phyloP scores from a whole-genome alignment of 1,140 invertebrate genomes.

The Ostrea denselamellosa region DNA sequence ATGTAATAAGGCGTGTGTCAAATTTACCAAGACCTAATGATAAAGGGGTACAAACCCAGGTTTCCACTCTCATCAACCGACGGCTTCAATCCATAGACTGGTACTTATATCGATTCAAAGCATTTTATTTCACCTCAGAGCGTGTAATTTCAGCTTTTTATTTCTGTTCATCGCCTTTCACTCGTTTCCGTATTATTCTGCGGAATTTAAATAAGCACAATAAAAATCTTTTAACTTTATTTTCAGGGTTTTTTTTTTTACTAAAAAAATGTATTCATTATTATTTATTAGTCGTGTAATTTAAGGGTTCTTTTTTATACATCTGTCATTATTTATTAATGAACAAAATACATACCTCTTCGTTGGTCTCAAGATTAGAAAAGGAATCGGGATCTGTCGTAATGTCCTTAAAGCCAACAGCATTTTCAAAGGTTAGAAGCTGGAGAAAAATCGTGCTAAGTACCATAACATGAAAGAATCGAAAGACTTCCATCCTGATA shows the following conservation, averaged over 20 bases:
- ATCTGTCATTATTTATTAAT: background rate
- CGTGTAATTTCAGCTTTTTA: background rate
- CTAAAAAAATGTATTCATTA: background rate
- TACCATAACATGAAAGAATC: background rate
- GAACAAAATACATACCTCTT: slow-evolving; percentile 5
- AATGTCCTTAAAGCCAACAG: slow-evolving; percentile 7
- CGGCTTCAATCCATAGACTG: background rate
- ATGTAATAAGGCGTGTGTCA: background rate
- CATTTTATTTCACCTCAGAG: background rate
- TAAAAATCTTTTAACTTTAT: background rate
- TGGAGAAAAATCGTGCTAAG: background rate
- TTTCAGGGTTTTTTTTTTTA: too few species aligned
- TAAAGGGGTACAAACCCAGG: background rate
- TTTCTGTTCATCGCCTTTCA: background rate
- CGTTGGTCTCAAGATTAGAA: background rate
- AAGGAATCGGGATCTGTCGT: background rate
- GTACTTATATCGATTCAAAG: background rate
- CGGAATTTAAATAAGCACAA: too few species aligned
- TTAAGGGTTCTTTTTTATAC: too few species aligned
- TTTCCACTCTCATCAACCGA: background rate
- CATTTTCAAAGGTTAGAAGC: background rate
- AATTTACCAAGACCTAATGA: background rate
- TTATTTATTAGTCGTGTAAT: too few species aligned
- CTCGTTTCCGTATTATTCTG: background rate
- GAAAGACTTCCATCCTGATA: slow-evolving; percentile 6